Evolutionary conservation across 2,797 vertebrate genomes (phyloP), one percentile per base, ranked within the genome.

Genomic region (Apodemus agrarius): DNA sequence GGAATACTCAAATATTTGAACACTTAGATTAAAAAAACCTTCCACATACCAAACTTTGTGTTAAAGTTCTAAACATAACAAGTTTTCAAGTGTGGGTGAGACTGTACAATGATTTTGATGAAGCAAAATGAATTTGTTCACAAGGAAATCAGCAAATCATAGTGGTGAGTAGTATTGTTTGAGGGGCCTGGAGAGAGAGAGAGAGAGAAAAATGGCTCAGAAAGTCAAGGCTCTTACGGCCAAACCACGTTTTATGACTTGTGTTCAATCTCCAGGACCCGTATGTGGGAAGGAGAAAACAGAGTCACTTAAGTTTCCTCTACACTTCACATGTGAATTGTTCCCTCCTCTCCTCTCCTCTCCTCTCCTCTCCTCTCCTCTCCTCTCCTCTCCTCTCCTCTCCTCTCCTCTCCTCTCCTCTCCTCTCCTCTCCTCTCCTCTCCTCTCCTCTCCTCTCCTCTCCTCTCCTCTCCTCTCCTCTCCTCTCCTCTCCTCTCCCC

Each of bases 1-100:
- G 82, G 65, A 82, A 81, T 24, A 54, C 57, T 61, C 54, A 95
- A 93, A 95, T 97, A 94, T 82, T 94, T 90, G 34, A 96, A 95
- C 13, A 87, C 3, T 92, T 74, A 54, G 26, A 52, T 43, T n/a
- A n/a, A 96, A 95, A 65, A n/a, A 95, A 95, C 46, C 9, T 46
- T 90, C 49, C 72, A 49, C 89, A 34, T 2, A 34, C 29, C 10
- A 93, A 83, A 96, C 81, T 89, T 93, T 10, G 13, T 88, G 93
- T 90, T 37, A 74, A 37, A 82, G 3, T 90, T 95, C 31, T 90
- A 80, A 92, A 86, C 76, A 24, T 69, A 83, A 89, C 54, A 61
- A 13, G 2, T 80, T 84, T 89, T 52, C 80, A 34, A 83, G 2
- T 46, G 24, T 63, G n/a, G 5, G 37, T 75, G 26, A 43, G 24